phyloP scores from a whole-genome alignment of 2,888 invertebrate genomes.

The Rutpela maculata region DNA sequence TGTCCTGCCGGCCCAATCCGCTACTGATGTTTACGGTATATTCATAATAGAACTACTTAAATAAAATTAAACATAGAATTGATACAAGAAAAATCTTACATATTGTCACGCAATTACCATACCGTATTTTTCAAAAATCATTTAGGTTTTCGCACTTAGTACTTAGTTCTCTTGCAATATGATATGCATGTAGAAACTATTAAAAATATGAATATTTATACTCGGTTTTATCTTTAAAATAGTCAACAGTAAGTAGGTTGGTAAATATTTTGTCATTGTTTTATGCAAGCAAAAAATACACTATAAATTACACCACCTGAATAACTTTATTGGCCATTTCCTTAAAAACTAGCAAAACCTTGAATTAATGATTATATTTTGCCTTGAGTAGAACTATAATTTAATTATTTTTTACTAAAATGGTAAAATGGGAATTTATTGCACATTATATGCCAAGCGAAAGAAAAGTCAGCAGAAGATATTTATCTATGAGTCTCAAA shows the following conservation, averaged over 20 bases:
- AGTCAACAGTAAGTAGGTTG: background rate
- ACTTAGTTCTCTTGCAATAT: background rate
- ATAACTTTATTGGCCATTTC: slow-evolving; percentile 7
- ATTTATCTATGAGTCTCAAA: no score
- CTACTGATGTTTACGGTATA: no score
- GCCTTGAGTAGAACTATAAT: background rate
- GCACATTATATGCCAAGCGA: no score
- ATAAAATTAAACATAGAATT: background rate
- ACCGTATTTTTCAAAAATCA: background rate
- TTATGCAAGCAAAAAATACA: background rate
- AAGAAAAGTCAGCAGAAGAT: no score
- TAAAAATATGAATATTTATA: background rate
- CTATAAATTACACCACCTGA: slow-evolving; percentile 13
- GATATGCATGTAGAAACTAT: background rate
- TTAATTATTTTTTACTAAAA: no score
- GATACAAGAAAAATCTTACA: background rate
- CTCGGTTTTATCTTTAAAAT: background rate
- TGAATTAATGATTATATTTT: slow-evolving; percentile 12
- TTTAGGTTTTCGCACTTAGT: background rate
- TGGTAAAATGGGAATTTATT: no score
- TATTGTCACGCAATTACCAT: background rate
- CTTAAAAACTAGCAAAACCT: slow-evolving; percentile 34
- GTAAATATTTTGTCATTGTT: slow-evolving; percentile 17
- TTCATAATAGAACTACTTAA: no score
- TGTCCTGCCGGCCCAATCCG: no score